Evolutionary conservation across 2,888 invertebrate genomes (phyloP), one percentile per base, ranked within the genome.

Genomic region (Heliothis peltigera): DNA sequence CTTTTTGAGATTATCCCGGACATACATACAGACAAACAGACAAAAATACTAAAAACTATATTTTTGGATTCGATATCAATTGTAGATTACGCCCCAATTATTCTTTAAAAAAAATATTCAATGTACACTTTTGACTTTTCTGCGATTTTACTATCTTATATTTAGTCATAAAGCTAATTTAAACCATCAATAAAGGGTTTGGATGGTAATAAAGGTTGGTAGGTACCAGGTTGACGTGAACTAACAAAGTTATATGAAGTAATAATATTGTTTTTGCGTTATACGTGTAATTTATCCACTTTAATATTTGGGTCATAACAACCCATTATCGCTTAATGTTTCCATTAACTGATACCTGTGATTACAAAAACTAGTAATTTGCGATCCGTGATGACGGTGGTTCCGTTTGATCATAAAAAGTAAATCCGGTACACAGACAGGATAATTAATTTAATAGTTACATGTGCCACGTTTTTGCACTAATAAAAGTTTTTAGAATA

Each of bases 401-500:
- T 83, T 86, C 83, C 81, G 83, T 75, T 84, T 77, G 59, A 57
- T 18, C 44, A 78, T 81, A 89, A 92, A 92, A 91, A 89, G 70
- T 53, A 81, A 86, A 85, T 92, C 92, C 92, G 92, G 92, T 84
- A 91, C 85, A 58, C 46, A 84, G 79, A 86, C 83, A 84, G 72
- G 80, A 80, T 84, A 86, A 86, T 87, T 85, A 89, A 87, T 84
- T 76, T 77, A 78, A 73, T 76, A 61, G 63, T 71, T 56, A 57
- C 25, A 70, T 57, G 32, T 83, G 75, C 79, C 76, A 76, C 65
- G 80, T 92, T 92, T 92, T 92, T 92, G 87, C 81, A 79, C 70
- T 86, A 89, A 88, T 90, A 85, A 89, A 87, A 77, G 71, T 89
- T 91, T 90, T 91, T 91, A 81, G 70, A 61, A 63, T 56, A 77